Percentiles rank a stretch among this genome's conserved stretches.
Conservation (phyloP, 2,797 vertebrate genomes). For the Sebastes flavidus region DNA sequence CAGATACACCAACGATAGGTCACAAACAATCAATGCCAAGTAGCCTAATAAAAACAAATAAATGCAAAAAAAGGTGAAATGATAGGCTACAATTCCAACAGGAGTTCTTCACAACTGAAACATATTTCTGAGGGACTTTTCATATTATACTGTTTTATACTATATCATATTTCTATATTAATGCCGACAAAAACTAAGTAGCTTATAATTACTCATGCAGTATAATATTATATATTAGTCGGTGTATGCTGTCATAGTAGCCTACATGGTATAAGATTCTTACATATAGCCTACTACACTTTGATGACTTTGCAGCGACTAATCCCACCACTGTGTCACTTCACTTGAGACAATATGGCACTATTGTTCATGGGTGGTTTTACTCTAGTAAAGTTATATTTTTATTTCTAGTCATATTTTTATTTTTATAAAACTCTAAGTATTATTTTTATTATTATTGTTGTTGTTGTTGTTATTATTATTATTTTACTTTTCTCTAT, state of each 20-base stretch:
- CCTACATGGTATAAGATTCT: not conserved
- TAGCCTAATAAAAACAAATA: not conserved
- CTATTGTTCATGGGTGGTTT: not conserved
- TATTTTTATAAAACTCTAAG: not conserved
- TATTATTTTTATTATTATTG: no score
- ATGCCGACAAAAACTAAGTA: not conserved
- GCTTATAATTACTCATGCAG: not conserved
- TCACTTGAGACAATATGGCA: not conserved
- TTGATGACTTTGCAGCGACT: no score
- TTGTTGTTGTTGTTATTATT: no score
- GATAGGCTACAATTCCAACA: not conserved
- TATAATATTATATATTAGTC: not conserved
- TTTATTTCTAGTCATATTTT: not conserved
- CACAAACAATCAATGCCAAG: not conserved
- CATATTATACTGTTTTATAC: not conserved
- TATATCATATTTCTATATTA: not conserved
- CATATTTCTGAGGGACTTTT: not conserved
- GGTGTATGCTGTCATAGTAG: not conserved
- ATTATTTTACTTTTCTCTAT: not conserved
- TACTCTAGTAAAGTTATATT: not conserved
- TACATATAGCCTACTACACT: no score
- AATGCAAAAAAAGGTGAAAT: not conserved
- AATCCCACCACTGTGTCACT: not conserved
- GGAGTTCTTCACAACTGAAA: not conserved
- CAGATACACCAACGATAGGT: no score